phyloP scores from a whole-genome alignment of 2,797 vertebrate species.

The Cynodonichthys magdalenae region DNA sequence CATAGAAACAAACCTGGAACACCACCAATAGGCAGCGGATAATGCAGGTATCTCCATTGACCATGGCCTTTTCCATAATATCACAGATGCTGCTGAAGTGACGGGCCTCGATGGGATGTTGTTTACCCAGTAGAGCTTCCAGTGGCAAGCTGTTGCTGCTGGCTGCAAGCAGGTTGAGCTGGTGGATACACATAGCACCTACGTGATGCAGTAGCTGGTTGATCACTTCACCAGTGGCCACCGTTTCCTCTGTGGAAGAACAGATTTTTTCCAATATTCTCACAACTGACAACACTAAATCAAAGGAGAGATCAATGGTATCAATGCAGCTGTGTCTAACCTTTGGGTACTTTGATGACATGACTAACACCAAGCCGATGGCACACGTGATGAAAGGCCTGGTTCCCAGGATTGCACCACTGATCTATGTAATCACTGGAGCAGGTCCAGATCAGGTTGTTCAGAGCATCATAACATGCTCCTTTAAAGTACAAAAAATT shows the following conservation, averaged over 20 bases:
- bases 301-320: slow-evolving; percentile 2
- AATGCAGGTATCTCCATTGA: slow-evolving; percentile 94
- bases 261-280: background rate
- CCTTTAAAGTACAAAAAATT: slow-evolving; percentile 72
- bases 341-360: slow-evolving; percentile 92
- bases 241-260: slow-evolving; percentile 86
- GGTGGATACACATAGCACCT: slow-evolving; percentile 99
- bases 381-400: slow-evolving; percentile 98
- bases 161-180: slow-evolving; percentile 93
- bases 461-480: slow-evolving; percentile 94
- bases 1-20: slow-evolving; percentile 87
- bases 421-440: slow-evolving; percentile 99
- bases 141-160: slow-evolving; percentile 90
- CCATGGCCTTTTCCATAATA: slow-evolving; percentile 99
- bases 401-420: slow-evolving; percentile 99
- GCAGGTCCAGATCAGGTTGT: slow-evolving; percentile 99
- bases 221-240: slow-evolving; percentile 93
- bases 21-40: slow-evolving; percentile 97
- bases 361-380: slow-evolving; percentile 96
- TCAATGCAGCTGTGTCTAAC: slow-evolving; percentile 63
- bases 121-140: slow-evolving; percentile 91
- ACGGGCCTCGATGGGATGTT: slow-evolving; percentile 94
- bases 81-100: slow-evolving; percentile 98
- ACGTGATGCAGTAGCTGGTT: slow-evolving; percentile 98
- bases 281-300: background rate